Percentiles rank a stretch among this genome's conserved stretches.
These are phyloP conservation scores for Odobenus rosmarus DNA, from an alignment of 2,113 vertebrate species.

Conservation along the genomic window DNA sequence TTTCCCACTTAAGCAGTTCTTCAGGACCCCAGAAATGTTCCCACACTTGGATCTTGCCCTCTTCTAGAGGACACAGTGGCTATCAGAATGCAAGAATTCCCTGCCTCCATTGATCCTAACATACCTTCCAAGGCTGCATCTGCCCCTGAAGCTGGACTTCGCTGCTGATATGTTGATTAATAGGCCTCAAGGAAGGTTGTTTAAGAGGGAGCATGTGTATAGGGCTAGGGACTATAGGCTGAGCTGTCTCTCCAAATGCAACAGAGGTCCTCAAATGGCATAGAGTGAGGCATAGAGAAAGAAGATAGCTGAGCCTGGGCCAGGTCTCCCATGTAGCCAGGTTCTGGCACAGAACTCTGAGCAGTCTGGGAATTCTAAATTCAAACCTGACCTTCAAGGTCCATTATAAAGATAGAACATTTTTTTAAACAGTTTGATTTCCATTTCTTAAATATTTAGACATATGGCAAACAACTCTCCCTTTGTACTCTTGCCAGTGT, in stretches of 20 bases:
- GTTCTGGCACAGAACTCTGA: not conserved
- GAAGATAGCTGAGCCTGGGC: not conserved
- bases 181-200: not conserved
- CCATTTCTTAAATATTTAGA: slow-evolving; percentile 6
- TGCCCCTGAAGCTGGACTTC: not conserved
- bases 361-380: not conserved
- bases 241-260: fast-evolving
- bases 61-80: not conserved
- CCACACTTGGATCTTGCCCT: not conserved
- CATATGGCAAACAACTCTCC: not conserved
- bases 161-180: not conserved
- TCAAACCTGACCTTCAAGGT: not conserved
- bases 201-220: not conserved
- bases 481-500: not conserved
- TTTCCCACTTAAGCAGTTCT: not conserved
- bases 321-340: fast-evolving
- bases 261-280: not conserved
- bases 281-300: not conserved
- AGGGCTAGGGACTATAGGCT: not conserved
- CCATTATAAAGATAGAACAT: not conserved
- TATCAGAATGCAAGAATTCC: not conserved
- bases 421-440: not conserved
- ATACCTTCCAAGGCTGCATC: not conserved
- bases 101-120: not conserved
- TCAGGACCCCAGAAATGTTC: not conserved